phyloP scores from a whole-genome alignment of 2,113 vertebrate species.

The Onychostoma macrolepis region DNA sequence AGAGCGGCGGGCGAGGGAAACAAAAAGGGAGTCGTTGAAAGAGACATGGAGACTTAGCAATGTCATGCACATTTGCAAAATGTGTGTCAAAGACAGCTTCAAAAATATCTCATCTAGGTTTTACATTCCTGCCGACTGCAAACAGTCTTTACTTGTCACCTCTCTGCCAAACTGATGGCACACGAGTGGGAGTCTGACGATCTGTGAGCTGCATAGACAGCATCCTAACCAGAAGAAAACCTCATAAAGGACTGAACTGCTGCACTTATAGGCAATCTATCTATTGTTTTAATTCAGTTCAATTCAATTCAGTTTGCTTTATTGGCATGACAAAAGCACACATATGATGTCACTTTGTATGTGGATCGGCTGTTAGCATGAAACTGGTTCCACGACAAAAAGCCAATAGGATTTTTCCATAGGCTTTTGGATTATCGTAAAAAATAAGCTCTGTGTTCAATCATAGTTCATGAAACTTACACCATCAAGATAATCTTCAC shows the following conservation, averaged over 20 bases:
- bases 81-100: constrained; percentile 41
- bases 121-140: background rate
- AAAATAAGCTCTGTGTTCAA: too few relatives aligned
- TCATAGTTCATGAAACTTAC: too few relatives aligned
- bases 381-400: too few relatives aligned
- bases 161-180: background rate
- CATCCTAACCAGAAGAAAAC: background rate
- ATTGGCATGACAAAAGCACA: too few relatives aligned
- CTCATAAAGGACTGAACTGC: background rate
- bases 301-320: too few relatives aligned
- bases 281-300: too few relatives aligned
- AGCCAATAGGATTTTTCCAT: too few relatives aligned
- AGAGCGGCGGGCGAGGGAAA: constrained; percentile 21
- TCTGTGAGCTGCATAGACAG: background rate
- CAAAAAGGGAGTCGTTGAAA: constrained; percentile 16
- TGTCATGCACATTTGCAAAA: constrained; percentile 42
- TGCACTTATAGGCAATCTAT: too few relatives aligned
- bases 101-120: constrained; percentile 33
- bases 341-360: too few relatives aligned
- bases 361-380: too few relatives aligned
- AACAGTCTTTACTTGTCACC: background rate
- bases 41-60: constrained; percentile 34
- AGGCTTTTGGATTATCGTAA: too few relatives aligned
- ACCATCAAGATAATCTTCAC: too few relatives aligned
- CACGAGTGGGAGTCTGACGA: background rate